These are phyloP conservation scores for Pemphigus obesinymphae DNA, from an alignment of 1,140 invertebrate species.

Conservation along the genomic window DNA sequence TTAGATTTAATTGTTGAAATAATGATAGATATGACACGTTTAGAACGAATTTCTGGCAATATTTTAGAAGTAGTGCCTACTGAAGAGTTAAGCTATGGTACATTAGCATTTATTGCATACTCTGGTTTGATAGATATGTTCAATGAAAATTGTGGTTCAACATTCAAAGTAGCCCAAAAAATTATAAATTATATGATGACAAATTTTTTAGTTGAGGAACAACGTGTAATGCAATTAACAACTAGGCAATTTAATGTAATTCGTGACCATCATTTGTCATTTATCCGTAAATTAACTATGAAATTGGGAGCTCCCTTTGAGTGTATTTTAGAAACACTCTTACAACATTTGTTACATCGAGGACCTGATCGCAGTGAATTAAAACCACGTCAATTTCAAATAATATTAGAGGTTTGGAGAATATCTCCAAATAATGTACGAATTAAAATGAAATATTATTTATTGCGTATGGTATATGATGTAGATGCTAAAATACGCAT, in stretches of 20 bases:
- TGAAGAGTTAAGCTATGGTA: neutral
- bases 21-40: conserved; percentile 14
- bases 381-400: conserved; percentile 31
- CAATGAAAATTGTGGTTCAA: conserved; percentile 27
- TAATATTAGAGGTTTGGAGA: conserved; percentile 34
- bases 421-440: conserved; percentile 20
- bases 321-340: conserved; percentile 1
- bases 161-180: neutral
- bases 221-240: conserved; percentile 31
- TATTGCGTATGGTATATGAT: conserved; percentile 22
- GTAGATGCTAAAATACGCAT: conserved; percentile 24
- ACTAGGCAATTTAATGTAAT: conserved; percentile 23
- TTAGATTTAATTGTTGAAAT: conserved; percentile 8
- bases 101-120: conserved; percentile 34
- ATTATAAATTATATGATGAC: neutral
- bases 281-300: conserved; percentile 10
- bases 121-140: conserved; percentile 1
- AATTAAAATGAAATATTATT: conserved; percentile 34
- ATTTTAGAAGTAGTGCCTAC: conserved; percentile 28
- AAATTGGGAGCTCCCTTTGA: conserved; percentile 23
- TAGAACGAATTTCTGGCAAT: neutral
- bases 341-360: conserved; percentile 30
- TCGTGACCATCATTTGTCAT: conserved; percentile 33
- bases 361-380: conserved; percentile 36
- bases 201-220: conserved; percentile 18